Base-by-base conservation (phyloP, 1,140 invertebrate species). In the Sycophaga agraensis region DNA sequence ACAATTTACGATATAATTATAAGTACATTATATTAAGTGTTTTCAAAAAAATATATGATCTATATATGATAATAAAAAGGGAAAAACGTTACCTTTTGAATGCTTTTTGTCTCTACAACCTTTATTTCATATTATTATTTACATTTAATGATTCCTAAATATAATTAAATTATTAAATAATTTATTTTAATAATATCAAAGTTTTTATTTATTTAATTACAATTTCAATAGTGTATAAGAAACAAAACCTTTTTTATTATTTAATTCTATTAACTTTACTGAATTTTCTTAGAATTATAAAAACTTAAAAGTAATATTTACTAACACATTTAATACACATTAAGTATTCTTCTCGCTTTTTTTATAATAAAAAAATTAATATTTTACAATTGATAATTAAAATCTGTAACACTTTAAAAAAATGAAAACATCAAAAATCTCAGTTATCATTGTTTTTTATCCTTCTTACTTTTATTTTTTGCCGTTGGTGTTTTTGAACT, bases 1-100 rank as follows among this genome's bases (percentile, higher is more conserved):
- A 69, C 72, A 70, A 72, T 68, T 74, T 73, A 75, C 65, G 63
- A 73, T 72, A 75, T 74, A 70, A 72, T 70, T 74, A 74, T 75
- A 75, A 73, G 70, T 72, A 73, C 67, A 70, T 72, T 74, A 75
- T 75, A 75, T 75, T 75, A 74, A 75, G 67, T 74, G 73, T 75
- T 74, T 75, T 74, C 69, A 73, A 63, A 73, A 74, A 74, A 73
- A 75, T 72, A 75, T 73, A 75, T 75, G 71, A 73, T 73, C 70
- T 74, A 73, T 75, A 75, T 74, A 75, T 75, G 73, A 74, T 75
- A 75, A 75, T 75, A 75, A 75, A 75, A 74, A 70, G 51, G 66
- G 57, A 57, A 61, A 65, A 51, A 59, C 54, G 46, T 59, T 65
- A 63, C 11, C n/a, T n/a, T n/a, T n/a, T n/a, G n/a, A n/a, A n/a